Evolutionary conservation across 2,888 invertebrate species (phyloP), one percentile per base, ranked within the genome.

Genomic region (Agrochola circellaris): DNA sequence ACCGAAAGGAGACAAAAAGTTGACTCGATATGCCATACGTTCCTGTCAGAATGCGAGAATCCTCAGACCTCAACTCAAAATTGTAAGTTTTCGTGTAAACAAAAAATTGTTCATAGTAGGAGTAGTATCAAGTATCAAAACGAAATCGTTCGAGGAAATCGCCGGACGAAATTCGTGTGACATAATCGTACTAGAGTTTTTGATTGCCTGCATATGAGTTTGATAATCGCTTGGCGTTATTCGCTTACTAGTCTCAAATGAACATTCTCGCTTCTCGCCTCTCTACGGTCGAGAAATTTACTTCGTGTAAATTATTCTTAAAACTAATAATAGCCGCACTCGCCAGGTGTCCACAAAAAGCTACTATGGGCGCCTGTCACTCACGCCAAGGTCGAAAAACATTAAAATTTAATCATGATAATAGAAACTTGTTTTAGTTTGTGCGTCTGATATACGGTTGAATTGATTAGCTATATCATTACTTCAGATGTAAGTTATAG

Each of bases 381-480:
- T 78, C 67, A 68, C 61, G n/a, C 60, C 85, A 88, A 88, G 88
- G 88, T 82, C 87, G 76, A 81, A 78, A 81, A 85, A 84, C 81
- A 84, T 73, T 75, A 72, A 87, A 75, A 69, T 86, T 62, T 48
- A 85, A 80, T 80, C 77, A 65, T 74, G 71, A 78, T 81, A 83
- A 30, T 45, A 73, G 38, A 71, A 83, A 84, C 87, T 61, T 34
- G 88, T 88, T 87, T 79, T 45, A 34, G 23, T 69, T 61, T 71
- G 34, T 20, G 58, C 64, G 38, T 42, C 38, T 66, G 23, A 67
- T 72, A 74, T 51, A 74, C 66, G 23, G 26, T 68, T 64, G 75
- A 82, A 82, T 79, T 79, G 48, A 79, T 82, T 83, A 70, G 45
- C 38, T 58, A 13, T 54, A 69, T 65, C n/a, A 30, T 56, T 78